Evolutionary conservation across 2,797 vertebrate genomes (phyloP).

Genomic region (Onychomys leucogaster): DNA sequence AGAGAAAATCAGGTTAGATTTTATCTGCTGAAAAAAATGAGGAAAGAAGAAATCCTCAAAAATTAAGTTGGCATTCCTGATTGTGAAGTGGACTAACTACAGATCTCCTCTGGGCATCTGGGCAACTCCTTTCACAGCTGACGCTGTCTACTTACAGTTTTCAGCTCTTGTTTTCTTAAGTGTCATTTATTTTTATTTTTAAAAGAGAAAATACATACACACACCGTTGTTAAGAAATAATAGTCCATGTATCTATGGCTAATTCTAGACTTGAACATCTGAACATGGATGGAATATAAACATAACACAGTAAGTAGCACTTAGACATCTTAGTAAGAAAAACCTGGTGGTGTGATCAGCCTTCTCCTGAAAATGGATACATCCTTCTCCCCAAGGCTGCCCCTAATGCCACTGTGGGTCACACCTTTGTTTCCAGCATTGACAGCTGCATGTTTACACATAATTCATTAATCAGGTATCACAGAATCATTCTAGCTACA

Average conservation of each 20-base stretch:
- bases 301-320: not conserved
- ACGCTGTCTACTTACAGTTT: not conserved
- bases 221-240: not conserved
- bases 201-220: not conserved
- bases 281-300: not conserved
- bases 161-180: not conserved
- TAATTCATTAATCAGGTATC: not conserved
- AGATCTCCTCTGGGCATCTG: conserved; percentile 45
- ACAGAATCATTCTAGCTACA: not conserved
- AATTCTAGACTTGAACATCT: not conserved
- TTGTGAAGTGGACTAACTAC: not conserved
- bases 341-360: not conserved
- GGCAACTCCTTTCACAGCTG: conserved; percentile 22
- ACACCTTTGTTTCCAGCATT: not conserved
- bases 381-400: conserved; percentile 38
- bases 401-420: not conserved
- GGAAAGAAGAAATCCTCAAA: conserved; percentile 85
- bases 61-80: conserved; percentile 70
- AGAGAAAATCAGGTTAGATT: conserved; percentile 90
- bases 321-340: conserved; percentile 1
- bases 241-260: not conserved
- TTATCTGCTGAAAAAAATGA: conserved; percentile 81
- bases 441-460: not conserved
- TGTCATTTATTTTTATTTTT: not conserved
- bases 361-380: not conserved